Base-by-base conservation (phyloP, 2,797 vertebrate species). In the Tapera naevia region DNA sequence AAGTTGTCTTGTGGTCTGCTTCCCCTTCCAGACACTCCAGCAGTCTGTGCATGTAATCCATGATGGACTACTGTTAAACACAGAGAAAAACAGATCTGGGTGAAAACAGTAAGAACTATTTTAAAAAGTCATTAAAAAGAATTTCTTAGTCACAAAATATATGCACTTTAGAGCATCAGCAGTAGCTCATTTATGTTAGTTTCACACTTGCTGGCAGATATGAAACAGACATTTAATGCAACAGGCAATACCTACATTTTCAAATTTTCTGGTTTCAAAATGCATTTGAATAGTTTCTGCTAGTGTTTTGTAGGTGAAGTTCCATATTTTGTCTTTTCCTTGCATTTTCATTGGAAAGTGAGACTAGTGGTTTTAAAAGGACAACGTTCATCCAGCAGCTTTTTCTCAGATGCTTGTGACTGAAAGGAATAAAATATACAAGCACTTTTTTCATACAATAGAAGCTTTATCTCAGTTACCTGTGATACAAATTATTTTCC, bases 51-150 rank as follows among this genome's bases (percentile, higher is more conserved):
- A 35, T 0, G 0, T 17, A 16, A 66, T 67, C 23, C 7, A 14
- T 35, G 32, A 61, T 13, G 51, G 43, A 50, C 51, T 60, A 5
- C 15, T 0, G 0, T 6, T 54, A 46, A 61, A 50, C 32, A 35
- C 0, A 0, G 13, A 3, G 5, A 24, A 17, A 18, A 56, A 23
- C 4, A 62, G 6, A 50, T 7, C 17, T 62, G 32, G 13, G 13
- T 50, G 39, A 80, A 61, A 73, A 28, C 11, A 73, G 19, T 35
- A 54, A 79, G 58, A 80, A 28, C 23, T 80, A 9, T 48, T 53
- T 4, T 5, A 35, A 24, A 41, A 53, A 60, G 13, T 8, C 21
- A 39, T 67, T 48, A 37, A 54, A 45, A 41, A 67, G 30, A 23
- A 56, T 4, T 2, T 33, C 37, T 57, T 17, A 32, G 53, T 21